phyloP scores from a whole-genome alignment of 2,113 vertebrate species.

The Panurus biarmicus region DNA sequence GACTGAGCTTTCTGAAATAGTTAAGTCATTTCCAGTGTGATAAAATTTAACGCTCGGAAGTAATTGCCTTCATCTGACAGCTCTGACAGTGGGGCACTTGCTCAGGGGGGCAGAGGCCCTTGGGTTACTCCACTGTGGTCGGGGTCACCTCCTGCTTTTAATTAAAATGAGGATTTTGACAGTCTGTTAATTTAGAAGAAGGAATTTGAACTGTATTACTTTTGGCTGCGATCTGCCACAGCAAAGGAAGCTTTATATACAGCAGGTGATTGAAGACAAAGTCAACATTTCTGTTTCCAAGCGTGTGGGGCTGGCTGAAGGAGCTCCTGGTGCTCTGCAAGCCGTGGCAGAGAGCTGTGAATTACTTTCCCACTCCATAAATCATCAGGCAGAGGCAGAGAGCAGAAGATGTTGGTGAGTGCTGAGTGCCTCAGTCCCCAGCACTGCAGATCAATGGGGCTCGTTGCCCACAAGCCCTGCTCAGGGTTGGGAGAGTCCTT shows the following conservation, averaged over 20 bases:
- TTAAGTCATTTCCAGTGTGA: neutral
- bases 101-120: neutral
- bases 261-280: neutral
- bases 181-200: neutral
- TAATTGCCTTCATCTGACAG: slow-evolving; percentile 9
- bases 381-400: neutral
- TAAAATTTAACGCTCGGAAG: neutral
- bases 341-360: rapidly evolving
- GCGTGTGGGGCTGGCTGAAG: rapidly evolving
- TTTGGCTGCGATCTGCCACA: neutral
- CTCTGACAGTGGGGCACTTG: neutral
- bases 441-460: neutral
- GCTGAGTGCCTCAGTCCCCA: neutral
- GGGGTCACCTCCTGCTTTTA: neutral
- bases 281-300: neutral
- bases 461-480: rapidly evolving
- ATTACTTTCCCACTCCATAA: neutral
- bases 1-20: neutral
- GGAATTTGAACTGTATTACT: neutral
- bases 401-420: neutral
- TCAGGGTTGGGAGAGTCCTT: neutral
- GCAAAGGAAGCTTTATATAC: neutral
- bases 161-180: slow-evolving; percentile 7
- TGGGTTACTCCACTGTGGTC: neutral
- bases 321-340: neutral